A percentile compares a stretch with the other conserved stretches of the same genome.
These are phyloP conservation scores for Noturus placidus DNA, from an alignment of 2,113 vertebrate species.

Conservation along the genomic window DNA sequence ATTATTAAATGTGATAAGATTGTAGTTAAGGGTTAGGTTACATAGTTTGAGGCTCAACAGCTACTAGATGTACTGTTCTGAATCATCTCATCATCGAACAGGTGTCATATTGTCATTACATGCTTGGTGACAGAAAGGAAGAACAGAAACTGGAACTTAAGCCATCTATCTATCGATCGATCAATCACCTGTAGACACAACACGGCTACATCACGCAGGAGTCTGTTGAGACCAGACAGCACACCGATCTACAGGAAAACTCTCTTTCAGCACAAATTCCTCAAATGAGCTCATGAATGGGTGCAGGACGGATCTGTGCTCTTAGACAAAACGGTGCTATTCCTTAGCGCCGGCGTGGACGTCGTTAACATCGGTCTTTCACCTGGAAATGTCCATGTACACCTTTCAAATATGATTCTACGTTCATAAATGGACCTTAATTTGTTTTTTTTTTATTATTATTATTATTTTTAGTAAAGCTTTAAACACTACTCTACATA, in stretches of 20 bases:
- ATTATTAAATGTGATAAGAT: too few species aligned
- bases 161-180: too few species aligned
- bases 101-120: not conserved
- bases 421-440: not conserved
- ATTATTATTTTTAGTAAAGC: not conserved
- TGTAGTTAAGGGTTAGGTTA: not conserved
- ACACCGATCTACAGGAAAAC: not conserved
- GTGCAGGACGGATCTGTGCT: not conserved
- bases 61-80: not conserved
- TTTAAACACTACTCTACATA: not conserved
- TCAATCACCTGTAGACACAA: not conserved
- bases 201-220: not conserved
- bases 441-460: too few species aligned
- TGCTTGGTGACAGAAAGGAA: not conserved
- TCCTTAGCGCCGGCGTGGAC: not conserved
- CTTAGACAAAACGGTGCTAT: too few species aligned
- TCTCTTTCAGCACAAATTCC: not conserved
- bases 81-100: not conserved
- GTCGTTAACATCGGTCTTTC: not conserved
- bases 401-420: not conserved
- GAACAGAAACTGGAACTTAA: not conserved
- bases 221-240: not conserved
- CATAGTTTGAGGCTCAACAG: not conserved
- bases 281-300: not conserved
- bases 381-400: not conserved